Evolutionary conservation across 1,140 invertebrate species (phyloP), one percentile per base, ranked within the genome.

Genomic region (Papilio helenus): DNA sequence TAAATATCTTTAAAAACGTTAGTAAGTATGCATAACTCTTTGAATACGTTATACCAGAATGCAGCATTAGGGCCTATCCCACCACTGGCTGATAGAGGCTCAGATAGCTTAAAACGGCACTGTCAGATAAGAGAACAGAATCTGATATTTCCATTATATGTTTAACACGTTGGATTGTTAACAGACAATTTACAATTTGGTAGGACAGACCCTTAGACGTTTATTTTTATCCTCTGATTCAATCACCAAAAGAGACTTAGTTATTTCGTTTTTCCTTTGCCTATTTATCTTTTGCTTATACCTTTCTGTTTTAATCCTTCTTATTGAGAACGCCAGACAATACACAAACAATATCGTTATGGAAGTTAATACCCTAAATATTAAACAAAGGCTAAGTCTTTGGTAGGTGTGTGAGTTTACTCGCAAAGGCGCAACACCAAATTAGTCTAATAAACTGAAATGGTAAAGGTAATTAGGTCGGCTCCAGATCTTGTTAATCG

Each of bases 401-500:
- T 3, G 26, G 14, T 29, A 68, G 26, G 26, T 68, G 14, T 26
- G 61, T 12, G 7, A 14, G 23, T 29, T 65, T 65, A 29, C 1
- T 23, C 26, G 23, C 23, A 68, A 34, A 68, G 26, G 10, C 20
- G 34, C 34, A 26, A 74, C 12, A 44, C 20, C 72, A 49, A 74
- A 74, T 74, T 74, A 8, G 72, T 80, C 44, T 76, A 80, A 76
- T 74, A 74, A 76, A 71, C 29, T 42, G 71, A 80, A 72, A 72
- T 73, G 51, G 76, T 68, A 26, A 34, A 51, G 78, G 79, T 82
- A 86, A 88, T 86, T 85, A 86, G 87, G 83, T 80, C 84, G 29
- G 4, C 73, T 79, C 71, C 72, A 82, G 81, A 84, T 83, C 81
- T 80, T 55, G 71, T 79, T 86, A 86, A 88, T 88, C 79, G 79